Conservation (phyloP, 2,113 vertebrate species). For the Delphinapterus leucas region DNA sequence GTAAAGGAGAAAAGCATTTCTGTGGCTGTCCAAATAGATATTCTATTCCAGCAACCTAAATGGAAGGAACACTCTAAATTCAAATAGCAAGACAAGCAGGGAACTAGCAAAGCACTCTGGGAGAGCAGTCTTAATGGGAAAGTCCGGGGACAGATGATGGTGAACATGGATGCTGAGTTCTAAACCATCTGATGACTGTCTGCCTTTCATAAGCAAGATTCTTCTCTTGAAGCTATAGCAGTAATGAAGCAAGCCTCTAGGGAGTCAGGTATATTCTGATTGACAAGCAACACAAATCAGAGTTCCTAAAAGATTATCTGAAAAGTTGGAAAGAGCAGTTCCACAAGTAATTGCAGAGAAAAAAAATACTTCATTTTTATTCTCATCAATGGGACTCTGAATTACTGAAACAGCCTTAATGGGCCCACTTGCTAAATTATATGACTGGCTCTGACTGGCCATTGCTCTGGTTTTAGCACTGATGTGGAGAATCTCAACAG, state of each 20-base stretch:
- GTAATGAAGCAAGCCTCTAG: background rate
- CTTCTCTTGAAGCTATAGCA: background rate
- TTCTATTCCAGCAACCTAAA: background rate
- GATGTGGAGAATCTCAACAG: slow-evolving; percentile 82
- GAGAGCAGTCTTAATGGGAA: background rate
- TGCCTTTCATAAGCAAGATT: background rate
- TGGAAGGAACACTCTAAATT: background rate
- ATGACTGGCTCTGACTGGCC: accelerated
- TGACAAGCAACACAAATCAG: background rate
- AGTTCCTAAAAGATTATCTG: background rate
- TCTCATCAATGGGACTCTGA: background rate
- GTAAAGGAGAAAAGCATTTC: background rate
- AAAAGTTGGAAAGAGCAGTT: background rate
- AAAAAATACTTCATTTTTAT: background rate
- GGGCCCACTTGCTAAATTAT: background rate
- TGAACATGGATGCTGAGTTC: background rate
- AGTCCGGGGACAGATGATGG: background rate
- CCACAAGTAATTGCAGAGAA: background rate
- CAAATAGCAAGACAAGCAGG: background rate
- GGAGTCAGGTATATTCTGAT: background rate
- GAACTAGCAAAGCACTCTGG: background rate
- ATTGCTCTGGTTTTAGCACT: slow-evolving; percentile 76
- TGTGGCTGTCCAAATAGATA: background rate
- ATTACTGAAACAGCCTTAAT: background rate
- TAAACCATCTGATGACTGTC: background rate